Percentiles rank a stretch among this genome's conserved stretches.
Conservation (phyloP, 2,888 invertebrate genomes). For the Nomada goodeniana region DNA sequence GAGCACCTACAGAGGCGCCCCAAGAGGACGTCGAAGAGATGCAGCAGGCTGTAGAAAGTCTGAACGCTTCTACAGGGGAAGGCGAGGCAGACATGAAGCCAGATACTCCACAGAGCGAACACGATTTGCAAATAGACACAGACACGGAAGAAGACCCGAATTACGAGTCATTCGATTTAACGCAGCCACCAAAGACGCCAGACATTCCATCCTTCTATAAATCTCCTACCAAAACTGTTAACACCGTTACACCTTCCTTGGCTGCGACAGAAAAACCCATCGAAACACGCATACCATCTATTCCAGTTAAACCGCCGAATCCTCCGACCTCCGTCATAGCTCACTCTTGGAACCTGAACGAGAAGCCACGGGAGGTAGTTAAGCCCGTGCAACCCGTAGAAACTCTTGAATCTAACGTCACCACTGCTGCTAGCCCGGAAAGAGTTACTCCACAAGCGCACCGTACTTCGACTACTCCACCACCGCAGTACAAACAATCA, state of each 20-base stretch:
- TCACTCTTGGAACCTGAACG: conserved; percentile 86
- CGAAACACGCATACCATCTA: conserved; percentile 66
- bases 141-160: conserved; percentile 90
- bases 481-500: conserved; percentile 74
- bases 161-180: conserved; percentile 85
- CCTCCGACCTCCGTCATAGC: conserved; percentile 85
- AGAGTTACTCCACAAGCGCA: conserved; percentile 57
- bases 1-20: conserved; percentile 86
- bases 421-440: conserved; percentile 71
- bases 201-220: conserved; percentile 86
- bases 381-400: conserved; percentile 70
- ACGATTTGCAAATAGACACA: conserved; percentile 93
- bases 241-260: conserved; percentile 47
- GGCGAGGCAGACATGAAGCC: conserved; percentile 87
- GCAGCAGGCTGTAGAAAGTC: conserved; percentile 92
- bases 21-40: conserved; percentile 93
- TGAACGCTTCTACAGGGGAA: conserved; percentile 87
- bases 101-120: conserved; percentile 93
- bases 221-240: conserved; percentile 81
- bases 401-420: conserved; percentile 67
- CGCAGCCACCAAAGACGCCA: conserved; percentile 86
- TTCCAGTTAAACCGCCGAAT: conserved; percentile 76
- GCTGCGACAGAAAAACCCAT: conserved; percentile 67
- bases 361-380: conserved; percentile 84
- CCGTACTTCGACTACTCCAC: conserved; percentile 63